Base-by-base conservation (phyloP, 2,888 invertebrate genomes). In the Nemotelus nigrinus region DNA sequence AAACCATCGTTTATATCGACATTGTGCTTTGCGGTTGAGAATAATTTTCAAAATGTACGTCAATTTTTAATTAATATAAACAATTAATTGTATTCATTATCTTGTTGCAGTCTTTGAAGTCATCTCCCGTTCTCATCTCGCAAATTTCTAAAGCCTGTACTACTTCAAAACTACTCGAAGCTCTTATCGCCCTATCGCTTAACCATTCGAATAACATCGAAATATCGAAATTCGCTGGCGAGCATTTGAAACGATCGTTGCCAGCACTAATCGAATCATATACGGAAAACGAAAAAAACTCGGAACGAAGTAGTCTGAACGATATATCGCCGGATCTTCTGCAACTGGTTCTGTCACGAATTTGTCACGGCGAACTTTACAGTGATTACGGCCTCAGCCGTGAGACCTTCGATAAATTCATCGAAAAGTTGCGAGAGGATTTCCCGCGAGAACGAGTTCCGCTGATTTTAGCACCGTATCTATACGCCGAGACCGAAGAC, bases 311-410 rank as follows among this genome's bases (percentile, higher is more conserved):
- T 82, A 95, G 95, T 82, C 91, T 97, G 83, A 94, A 95, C 90
- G 96, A 97, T 89, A 93, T 95, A 83, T 93, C 94, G 80, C 94
- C 96, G 83, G 96, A 97, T 90, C 92, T 96, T 80, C 89, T 97
- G 83, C 96, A 97, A 88, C 90, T 94, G 81, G 91, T 97, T 81
- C 89, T 97, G 76, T 89, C 90, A 7, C 88, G 90, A 82, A 88
- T 91, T 80, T 89, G 90, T 79, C 89, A 91, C 84, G 70, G 70
- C 70, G 92, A 89, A 84, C 89, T 88, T 85, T 90, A 87, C 84
- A 86, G 85, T 81, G 88, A 88, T 82, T 89, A 89, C 87, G 93
- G 92, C 80, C 90, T 96, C 82, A 91, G 92, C 58, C 88, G 90
- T 81, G 94, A 95, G 82, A 91, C 92, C 57, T 94, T 92, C 85